Percentiles rank a stretch among this genome's conserved stretches.
Conservation (phyloP, 2,888 invertebrate species). For the Amiota communis region DNA sequence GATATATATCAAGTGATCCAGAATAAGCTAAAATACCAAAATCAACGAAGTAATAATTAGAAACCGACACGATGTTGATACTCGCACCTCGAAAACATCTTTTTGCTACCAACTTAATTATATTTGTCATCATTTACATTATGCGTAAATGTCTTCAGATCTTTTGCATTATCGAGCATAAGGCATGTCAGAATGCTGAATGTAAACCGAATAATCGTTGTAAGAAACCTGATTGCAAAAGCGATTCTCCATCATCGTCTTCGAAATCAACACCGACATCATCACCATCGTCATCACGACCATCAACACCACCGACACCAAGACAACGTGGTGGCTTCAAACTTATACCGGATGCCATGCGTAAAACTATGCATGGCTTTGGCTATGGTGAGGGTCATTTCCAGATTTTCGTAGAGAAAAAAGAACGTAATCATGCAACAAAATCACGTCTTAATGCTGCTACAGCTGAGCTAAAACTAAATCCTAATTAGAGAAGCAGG, state of each 20-base stretch:
- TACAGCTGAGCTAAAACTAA: slow-evolving; percentile 64
- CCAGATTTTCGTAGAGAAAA: slow-evolving; percentile 67
- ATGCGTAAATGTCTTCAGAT: slow-evolving; percentile 59
- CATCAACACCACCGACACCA: slow-evolving; percentile 41
- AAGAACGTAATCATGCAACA: slow-evolving; percentile 63
- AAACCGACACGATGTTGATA: background rate
- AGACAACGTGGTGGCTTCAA: slow-evolving; percentile 50
- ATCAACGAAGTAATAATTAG: background rate
- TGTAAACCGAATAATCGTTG: slow-evolving; percentile 39
- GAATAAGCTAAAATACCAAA: background rate
- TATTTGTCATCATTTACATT: slow-evolving; percentile 60
- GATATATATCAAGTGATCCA: background rate
- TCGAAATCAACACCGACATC: background rate
- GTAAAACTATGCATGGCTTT: slow-evolving; percentile 60
- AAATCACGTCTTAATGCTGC: slow-evolving; percentile 62
- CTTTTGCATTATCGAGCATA: slow-evolving; percentile 63
- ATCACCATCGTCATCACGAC: slow-evolving; percentile 1
- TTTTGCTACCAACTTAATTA: slow-evolving; percentile 59
- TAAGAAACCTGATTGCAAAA: slow-evolving; percentile 42
- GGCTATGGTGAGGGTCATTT: slow-evolving; percentile 67
- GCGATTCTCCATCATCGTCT: background rate
- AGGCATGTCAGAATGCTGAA: slow-evolving; percentile 41
- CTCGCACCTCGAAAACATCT: slow-evolving; percentile 62
- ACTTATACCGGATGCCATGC: slow-evolving; percentile 57
- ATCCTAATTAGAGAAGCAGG: slow-evolving; percentile 55